Percentiles rank a stretch among this genome's conserved stretches.
Conservation (phyloP, 2,888 invertebrate genomes). For the Apodemia duryi region DNA sequence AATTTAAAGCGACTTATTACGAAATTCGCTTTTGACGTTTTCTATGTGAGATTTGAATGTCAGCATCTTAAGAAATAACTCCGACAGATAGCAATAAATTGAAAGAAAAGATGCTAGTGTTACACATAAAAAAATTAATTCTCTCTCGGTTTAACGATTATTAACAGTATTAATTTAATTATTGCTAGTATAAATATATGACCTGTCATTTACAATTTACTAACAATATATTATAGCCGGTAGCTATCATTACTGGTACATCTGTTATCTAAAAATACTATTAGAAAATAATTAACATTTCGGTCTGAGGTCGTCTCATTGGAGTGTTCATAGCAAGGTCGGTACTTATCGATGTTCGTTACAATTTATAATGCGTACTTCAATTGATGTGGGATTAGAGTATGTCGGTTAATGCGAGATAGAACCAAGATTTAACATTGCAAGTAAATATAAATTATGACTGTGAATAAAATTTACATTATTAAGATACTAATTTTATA, state of each 20-base stretch:
- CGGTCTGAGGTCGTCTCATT: slow-evolving; percentile 25
- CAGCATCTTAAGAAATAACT: too few relatives aligned
- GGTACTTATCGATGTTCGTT: slow-evolving; percentile 14
- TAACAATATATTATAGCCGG: background rate
- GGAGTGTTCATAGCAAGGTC: slow-evolving; percentile 24
- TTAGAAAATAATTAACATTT: slow-evolving; percentile 26
- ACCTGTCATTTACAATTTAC: background rate
- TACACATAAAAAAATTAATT: too few relatives aligned
- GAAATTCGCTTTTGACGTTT: too few relatives aligned
- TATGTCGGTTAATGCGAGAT: slow-evolving; percentile 37
- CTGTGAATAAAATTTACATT: too few relatives aligned
- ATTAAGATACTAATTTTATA: too few relatives aligned
- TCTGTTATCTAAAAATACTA: slow-evolving; percentile 3
- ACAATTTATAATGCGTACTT: slow-evolving; percentile 9
- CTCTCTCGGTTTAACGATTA: too few relatives aligned
- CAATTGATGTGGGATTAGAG: slow-evolving; percentile 36
- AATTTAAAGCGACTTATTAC: too few relatives aligned
- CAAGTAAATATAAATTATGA: too few relatives aligned
- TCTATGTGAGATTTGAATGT: too few relatives aligned
- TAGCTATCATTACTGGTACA: background rate
- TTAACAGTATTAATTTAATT: too few relatives aligned
- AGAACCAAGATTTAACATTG: background rate
- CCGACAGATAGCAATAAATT: too few relatives aligned
- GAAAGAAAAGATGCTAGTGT: too few relatives aligned
- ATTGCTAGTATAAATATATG: background rate